A percentile compares a stretch with the other conserved stretches of the same genome.
Conservation (phyloP, 2,113 vertebrate species). For the Pholis gunnellus region DNA sequence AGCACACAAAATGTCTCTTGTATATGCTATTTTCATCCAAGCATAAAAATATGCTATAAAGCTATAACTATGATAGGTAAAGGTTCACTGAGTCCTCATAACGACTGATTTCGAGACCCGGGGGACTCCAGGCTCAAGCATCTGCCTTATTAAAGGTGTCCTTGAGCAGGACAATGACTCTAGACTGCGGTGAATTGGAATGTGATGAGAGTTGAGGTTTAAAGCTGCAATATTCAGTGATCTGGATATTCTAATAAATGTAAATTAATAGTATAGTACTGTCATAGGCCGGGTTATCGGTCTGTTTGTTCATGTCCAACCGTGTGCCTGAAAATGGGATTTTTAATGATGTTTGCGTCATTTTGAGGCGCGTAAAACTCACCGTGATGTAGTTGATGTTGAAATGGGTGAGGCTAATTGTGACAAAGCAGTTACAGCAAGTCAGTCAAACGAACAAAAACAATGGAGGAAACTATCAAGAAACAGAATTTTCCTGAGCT, state of each 20-base stretch:
- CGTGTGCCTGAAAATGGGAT: not conserved
- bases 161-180: not conserved
- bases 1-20: not conserved
- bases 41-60: not conserved
- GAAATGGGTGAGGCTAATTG: not conserved
- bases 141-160: not conserved
- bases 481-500: not conserved
- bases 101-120: not conserved
- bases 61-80: not conserved
- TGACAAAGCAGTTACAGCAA: not conserved
- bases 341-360: not conserved
- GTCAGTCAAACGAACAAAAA: not conserved
- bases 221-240: not conserved
- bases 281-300: no score
- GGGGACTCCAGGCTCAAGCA: not conserved
- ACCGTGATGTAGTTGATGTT: not conserved
- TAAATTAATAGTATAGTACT: not conserved
- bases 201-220: not conserved
- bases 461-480: not conserved
- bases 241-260: not conserved
- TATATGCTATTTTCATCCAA: not conserved
- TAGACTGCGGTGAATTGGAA: not conserved
- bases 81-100: not conserved
- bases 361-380: not conserved
- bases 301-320: not conserved